Base-by-base conservation (phyloP, 1,140 invertebrate species). In the Neodiprion lecontei region DNA sequence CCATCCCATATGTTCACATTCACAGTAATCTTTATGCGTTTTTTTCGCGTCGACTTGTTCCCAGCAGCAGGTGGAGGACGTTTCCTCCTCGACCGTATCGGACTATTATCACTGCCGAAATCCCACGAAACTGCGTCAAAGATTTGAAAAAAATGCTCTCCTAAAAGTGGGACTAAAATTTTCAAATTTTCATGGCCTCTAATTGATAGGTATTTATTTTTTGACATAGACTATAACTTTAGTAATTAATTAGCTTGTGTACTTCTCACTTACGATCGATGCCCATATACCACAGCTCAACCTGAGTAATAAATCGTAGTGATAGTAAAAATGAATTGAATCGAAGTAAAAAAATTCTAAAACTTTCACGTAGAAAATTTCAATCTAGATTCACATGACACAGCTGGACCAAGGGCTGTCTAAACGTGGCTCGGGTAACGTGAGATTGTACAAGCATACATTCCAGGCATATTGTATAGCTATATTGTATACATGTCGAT, bases 21-120 rank as follows among this genome's bases (percentile, higher is more conserved):
- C 28, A 40, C 28, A 40, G 2, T 40, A 40, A 40, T 61, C 5
- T 53, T 1, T 1, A 9, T 61, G n/a, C 0, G 53, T 61, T 17
- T 61, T 61, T 61, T 61, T 12, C 11, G 11, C 53, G 53, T 9
- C 5, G 4, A 7, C 53, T 61, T 5, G 28, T 40, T 40, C 28
- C 28, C 28, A 40, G 1, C 28, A 40, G n/a, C n/a, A 61, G n/a
- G n/a, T 61, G 0, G 9, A 61, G 9, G 3, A 61, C 11, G 53
- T 61, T 61, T 85, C 85, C 85, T 87, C 83, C 87, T 88, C 84
- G 86, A 82, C 84, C 85, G 85, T 82, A 81, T 81, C 81, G 80
- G 86, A 85, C 84, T 80, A 88, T 87, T 83, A 80, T 87, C 86
- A 88, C 87, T 88, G 87, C 87, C 87, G 87, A 88, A 88, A 87